Evolutionary conservation across 2,113 vertebrate genomes (phyloP), one percentile per base, ranked within the genome.

Genomic region (Phylloscopus trochilus): DNA sequence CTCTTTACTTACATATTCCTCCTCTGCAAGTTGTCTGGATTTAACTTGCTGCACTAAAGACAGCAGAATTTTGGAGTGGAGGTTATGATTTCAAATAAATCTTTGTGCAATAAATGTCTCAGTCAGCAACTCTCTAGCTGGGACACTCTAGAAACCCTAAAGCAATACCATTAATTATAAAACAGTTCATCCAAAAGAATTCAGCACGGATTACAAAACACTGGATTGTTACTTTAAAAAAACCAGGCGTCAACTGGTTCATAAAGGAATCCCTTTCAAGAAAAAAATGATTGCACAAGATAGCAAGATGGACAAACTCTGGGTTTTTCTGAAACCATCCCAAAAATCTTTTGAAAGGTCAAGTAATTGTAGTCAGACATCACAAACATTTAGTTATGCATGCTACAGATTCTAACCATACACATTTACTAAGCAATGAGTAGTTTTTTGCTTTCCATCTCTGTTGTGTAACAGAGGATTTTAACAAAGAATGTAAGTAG

Each of bases 221-320:
- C 56, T 90, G 59, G 83, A 86, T 93, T 92, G 86, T 92, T 92
- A 67, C 77, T 96, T 93, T 89, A 74, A 92, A 95, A 93, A 95
- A 95, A 95, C 1, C 90, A 93, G 93, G 93, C 92, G n/a, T 87
- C 91, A 59, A 52, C 94, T 96, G 93, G 90, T 93, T 94, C 92
- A 89, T 96, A 83, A 95, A 97, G 93, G 85, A 96, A 97, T 96
- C 72, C 68, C 74, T 95, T 95, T 96, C 85, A 94, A 83, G 82
- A 86, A 94, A 94, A 33, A 67, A 90, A 94, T 37, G 76, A 96
- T 97, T 97, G 95, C 95, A 90, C 85, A 97, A 97, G 92, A 95
- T 56, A 93, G 51, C 37, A 90, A 83, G 35, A 96, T n/a, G 44
- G 92, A 90, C 85, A 88, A 95, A 94, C 41, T 77, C 85, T 68